Evolutionary conservation across 2,797 vertebrate genomes (phyloP).

Genomic region (Squalus acanthias): DNA sequence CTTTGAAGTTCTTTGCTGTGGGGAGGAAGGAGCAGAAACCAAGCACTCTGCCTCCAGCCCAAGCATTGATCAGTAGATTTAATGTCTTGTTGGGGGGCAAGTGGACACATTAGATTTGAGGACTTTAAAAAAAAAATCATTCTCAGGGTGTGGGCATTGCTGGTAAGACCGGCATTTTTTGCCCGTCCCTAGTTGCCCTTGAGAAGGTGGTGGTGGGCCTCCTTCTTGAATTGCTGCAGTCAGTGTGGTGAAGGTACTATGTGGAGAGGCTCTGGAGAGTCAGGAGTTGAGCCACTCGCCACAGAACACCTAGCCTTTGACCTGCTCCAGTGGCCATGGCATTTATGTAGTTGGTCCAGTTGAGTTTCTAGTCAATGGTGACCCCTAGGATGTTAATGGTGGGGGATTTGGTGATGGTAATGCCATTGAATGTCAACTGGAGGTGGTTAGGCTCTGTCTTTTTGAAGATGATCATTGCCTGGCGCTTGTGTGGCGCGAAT

Average conservation of each 20-base stretch:
- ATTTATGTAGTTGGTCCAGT: not conserved
- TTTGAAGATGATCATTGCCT: not conserved
- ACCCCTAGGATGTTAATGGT: not conserved
- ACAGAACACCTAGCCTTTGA: not conserved
- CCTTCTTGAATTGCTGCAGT: not conserved
- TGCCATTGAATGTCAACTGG: not conserved
- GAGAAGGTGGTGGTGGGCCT: not conserved
- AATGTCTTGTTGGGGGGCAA: too few species aligned
- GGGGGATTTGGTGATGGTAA: not conserved
- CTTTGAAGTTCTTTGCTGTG: not conserved
- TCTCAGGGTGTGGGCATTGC: not conserved
- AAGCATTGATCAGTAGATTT: too few species aligned
- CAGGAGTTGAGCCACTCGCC: too few species aligned
- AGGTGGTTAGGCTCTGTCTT: not conserved
- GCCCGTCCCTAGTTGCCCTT: not conserved
- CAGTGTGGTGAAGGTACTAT: not conserved
- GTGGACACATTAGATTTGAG: too few species aligned
- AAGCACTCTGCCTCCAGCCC: too few species aligned
- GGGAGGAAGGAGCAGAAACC: not conserved
- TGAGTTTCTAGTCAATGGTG: not conserved
- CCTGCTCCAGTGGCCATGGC: not conserved
- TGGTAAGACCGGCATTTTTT: not conserved
- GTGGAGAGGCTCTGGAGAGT: not conserved
- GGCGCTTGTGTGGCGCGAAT: not conserved
- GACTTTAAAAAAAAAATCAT: not conserved